phyloP scores from a whole-genome alignment of 2,113 vertebrate species.

The Chiloscyllium plagiosum region DNA sequence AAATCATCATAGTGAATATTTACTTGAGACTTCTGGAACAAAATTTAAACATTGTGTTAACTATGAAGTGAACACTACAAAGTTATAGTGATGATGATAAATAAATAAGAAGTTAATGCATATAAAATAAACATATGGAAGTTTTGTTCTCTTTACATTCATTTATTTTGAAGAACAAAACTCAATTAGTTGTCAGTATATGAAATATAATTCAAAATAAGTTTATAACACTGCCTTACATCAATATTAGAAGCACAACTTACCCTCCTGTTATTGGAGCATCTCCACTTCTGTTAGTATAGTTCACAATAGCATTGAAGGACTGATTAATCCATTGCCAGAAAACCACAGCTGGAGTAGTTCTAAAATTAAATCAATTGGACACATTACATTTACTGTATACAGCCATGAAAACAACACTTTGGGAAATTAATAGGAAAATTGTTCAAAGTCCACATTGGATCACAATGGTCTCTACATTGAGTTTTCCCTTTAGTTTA shows the following conservation, averaged over 20 bases:
- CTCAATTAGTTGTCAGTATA: neutral
- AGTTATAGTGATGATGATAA: neutral
- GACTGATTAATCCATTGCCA: conserved; percentile 99
- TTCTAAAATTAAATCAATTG: conserved; percentile 56
- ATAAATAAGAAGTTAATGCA: neutral
- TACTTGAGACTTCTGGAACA: neutral
- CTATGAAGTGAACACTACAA: neutral
- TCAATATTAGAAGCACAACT: conserved; percentile 42
- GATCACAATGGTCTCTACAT: neutral
- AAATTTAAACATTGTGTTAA: neutral
- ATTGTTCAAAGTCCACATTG: neutral
- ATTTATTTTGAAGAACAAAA: neutral
- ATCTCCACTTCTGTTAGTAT: conserved; percentile 92
- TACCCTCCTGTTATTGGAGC: conserved; percentile 84
- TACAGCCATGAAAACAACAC: neutral
- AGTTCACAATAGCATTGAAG: conserved; percentile 95
- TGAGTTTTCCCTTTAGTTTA: neutral
- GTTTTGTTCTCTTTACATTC: neutral
- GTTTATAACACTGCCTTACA: neutral
- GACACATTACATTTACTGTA: neutral
- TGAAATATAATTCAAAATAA: neutral
- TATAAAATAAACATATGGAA: neutral
- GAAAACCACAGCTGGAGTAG: conserved; percentile 85
- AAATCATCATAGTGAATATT: conserved; percentile 24
- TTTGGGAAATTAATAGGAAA: neutral